A percentile compares a stretch with the other conserved stretches of the same genome.
Conservation (phyloP, 2,888 invertebrate genomes). For the Zaprionus bogoriensis region DNA sequence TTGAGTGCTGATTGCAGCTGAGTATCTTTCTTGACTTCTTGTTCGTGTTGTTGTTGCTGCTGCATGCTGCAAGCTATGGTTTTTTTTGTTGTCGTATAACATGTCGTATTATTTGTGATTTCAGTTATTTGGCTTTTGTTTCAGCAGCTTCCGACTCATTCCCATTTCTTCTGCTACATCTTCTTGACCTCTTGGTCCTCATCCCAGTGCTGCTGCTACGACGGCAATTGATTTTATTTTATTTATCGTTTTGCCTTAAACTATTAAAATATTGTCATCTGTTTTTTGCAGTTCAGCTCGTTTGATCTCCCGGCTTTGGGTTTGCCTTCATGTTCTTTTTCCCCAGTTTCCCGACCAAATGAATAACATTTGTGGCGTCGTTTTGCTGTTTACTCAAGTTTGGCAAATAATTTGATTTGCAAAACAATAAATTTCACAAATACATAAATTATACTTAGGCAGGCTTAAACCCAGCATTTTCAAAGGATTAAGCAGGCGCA, state of each 20-base stretch:
- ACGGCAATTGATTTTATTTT: conserved; percentile 75
- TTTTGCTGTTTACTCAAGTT: conserved; percentile 76
- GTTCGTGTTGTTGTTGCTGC: conserved; percentile 39
- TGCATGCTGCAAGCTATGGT: conserved; percentile 44
- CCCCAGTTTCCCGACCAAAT: conserved; percentile 34
- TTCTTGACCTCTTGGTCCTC: neutral
- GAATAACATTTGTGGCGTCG: conserved; percentile 72
- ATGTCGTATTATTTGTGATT: conserved; percentile 78
- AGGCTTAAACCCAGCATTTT: conserved; percentile 55
- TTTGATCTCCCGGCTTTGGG: conserved; percentile 18
- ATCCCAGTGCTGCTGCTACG: neutral
- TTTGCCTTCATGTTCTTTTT: conserved; percentile 14
- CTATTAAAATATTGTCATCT: conserved; percentile 78
- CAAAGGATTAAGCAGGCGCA: conserved; percentile 44
- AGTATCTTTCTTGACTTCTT: too few relatives aligned
- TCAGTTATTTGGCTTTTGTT: conserved; percentile 71
- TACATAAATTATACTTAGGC: conserved; percentile 71
- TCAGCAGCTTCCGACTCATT: conserved; percentile 25
- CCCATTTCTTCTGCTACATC: conserved; percentile 28
- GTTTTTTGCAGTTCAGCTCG: conserved; percentile 46
- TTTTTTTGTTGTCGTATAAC: conserved; percentile 60
- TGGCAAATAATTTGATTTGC: conserved; percentile 76
- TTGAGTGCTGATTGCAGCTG: too few relatives aligned
- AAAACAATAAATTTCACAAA: conserved; percentile 66
- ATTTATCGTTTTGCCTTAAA: conserved; percentile 79